Conservation (phyloP, 1,140 invertebrate species). For the Agraylea sexmaculata region DNA sequence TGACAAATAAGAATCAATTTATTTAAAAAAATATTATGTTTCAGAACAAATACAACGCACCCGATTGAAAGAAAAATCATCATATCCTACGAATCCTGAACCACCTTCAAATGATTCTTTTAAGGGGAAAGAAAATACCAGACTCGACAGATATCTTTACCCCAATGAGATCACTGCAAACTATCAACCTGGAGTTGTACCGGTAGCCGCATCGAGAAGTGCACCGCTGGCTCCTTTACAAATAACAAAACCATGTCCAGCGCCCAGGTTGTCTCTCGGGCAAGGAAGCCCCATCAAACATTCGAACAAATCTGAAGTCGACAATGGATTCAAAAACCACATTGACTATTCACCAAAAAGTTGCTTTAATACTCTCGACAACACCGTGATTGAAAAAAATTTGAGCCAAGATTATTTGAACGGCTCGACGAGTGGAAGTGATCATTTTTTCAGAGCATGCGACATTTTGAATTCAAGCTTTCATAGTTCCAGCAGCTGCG, state of each 20-base stretch:
- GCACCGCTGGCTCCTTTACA: conserved; percentile 6
- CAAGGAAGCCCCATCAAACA: conserved; percentile 15
- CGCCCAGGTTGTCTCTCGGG: conserved; percentile 16
- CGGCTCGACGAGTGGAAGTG: conserved; percentile 19
- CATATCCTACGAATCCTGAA: conserved; percentile 3
- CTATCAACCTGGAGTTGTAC: conserved; percentile 4
- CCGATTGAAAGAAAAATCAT: conserved; percentile 21
- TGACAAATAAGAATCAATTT: too few species aligned
- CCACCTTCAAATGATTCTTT: conserved; percentile 13
- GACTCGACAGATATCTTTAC: too few species aligned
- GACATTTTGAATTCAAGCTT: conserved; percentile 22
- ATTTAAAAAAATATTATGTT: too few species aligned
- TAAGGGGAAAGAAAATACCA: conserved; percentile 18
- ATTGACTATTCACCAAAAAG: conserved; percentile 19
- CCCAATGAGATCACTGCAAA: conserved; percentile 3
- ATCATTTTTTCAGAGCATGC: conserved; percentile 17
- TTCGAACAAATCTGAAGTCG: conserved; percentile 4
- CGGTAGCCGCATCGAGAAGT: conserved; percentile 12
- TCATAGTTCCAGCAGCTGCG: conserved; percentile 19
- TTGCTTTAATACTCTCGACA: conserved; percentile 22
- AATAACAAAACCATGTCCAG: conserved; percentile 19
- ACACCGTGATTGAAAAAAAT: conserved; percentile 23
- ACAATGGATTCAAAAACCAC: conserved; percentile 16
- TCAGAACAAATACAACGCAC: conserved; percentile 20
- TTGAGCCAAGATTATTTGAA: conserved; percentile 20